Base-by-base conservation (phyloP, 1,140 invertebrate genomes). In the Maconellicoccus hirsutus region DNA sequence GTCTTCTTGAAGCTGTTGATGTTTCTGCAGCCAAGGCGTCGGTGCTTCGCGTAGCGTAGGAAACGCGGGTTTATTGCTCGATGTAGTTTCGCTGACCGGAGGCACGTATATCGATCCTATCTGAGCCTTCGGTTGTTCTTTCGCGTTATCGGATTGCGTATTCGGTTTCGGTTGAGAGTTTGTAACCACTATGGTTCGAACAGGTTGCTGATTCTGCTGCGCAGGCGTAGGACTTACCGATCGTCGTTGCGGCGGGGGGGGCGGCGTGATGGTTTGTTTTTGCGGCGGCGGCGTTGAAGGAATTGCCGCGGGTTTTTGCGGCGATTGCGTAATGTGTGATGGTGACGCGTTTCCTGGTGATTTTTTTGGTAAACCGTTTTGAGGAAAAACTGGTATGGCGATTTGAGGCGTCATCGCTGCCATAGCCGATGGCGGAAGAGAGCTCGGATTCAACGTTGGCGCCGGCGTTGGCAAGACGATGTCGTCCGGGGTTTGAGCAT, bases 371-470 rank as follows among this genome's bases (percentile, higher is more conserved):
- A 66, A 19, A 26, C 61, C 25, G 61, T 66, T 66, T 8, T 82
- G 77, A 2, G 87, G 87, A 74, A 89, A 84, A 38, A 89, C 87
- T 73, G 87, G 86, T 25, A 89, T 84, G 0, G 87, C 86, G 69
- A 89, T 83, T 75, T 86, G 85, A 22, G 87, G 85, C 74, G 85
- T 83, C 79, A 86, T 81, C 23, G 82, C 82, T 52, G 82, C 82
- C 33, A 82, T 69, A 12, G 82, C 81, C 16, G 81, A 80, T 8
- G 83, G 82, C 29, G 83, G 82, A 25, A 84, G 74, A 42, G 78
- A 77, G 21, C 10, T 26, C 19, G 61, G 8, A 22, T 26, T 10
- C 75, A 59, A 80, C 79, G 23, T 79, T 77, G 21, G 75, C 39
- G 70, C 73, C 69, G 69, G 79, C 75, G 74, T 79, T 59, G 75